Evolutionary conservation across 2,113 vertebrate genomes (phyloP).

Genomic region (Kobus ellipsiprymnus): DNA sequence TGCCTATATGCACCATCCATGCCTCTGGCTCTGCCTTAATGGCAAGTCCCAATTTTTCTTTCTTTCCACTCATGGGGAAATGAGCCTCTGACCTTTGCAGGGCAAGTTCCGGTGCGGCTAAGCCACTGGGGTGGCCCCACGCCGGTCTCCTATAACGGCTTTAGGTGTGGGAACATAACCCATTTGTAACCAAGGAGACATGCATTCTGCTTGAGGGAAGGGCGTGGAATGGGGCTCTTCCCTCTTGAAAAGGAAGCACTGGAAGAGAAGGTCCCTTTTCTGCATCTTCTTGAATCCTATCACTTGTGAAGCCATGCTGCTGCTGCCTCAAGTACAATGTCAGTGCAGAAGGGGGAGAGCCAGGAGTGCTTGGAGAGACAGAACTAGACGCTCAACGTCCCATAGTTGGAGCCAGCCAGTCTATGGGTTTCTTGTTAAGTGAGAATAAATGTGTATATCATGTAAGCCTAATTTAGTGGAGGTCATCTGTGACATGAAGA

Average conservation of each 20-base stretch:
- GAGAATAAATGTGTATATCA: background rate
- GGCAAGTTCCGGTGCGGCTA: background rate
- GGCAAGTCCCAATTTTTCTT: background rate
- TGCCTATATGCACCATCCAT: background rate
- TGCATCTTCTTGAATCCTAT: background rate
- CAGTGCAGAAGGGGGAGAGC: background rate
- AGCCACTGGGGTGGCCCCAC: background rate
- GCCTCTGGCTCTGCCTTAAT: background rate
- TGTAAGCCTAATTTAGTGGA: background rate
- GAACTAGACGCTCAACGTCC: background rate
- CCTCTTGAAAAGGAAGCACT: background rate
- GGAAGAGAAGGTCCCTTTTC: background rate
- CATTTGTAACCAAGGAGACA: background rate
- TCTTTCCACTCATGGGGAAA: background rate
- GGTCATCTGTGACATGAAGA: background rate
- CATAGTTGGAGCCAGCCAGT: fast-evolving
- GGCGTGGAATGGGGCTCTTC: background rate
- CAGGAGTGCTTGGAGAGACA: background rate
- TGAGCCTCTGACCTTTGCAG: background rate
- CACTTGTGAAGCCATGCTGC: background rate
- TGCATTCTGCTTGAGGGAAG: background rate
- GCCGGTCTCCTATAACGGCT: background rate
- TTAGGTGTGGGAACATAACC: background rate
- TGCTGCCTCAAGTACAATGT: background rate
- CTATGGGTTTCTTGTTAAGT: background rate